Percentiles rank a stretch among this genome's conserved stretches.
Conservation (phyloP, 2,797 vertebrate genomes). For the Falco rusticolus region DNA sequence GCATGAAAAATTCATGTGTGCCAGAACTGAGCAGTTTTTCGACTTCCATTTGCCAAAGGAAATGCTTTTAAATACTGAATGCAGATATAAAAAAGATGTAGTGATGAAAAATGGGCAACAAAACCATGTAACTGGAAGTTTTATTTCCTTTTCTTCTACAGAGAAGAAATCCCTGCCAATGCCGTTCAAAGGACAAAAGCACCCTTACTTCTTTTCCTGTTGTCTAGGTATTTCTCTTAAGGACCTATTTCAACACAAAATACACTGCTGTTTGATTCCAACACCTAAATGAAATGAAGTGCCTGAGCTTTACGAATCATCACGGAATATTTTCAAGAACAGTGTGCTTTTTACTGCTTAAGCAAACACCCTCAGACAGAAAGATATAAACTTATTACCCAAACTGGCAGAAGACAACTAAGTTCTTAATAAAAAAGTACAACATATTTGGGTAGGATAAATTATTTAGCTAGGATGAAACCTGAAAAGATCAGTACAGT, state of each 20-base stretch:
- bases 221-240: neutral
- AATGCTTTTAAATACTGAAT: neutral
- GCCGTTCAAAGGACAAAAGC: neutral
- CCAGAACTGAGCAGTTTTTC: neutral
- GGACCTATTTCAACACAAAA: neutral
- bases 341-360: neutral
- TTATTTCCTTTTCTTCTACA: neutral
- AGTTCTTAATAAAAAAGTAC: neutral
- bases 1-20: neutral
- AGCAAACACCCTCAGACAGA: neutral
- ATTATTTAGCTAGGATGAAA: neutral
- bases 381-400: neutral
- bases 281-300: neutral
- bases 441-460: neutral
- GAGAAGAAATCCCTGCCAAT: neutral
- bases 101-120: neutral
- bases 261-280: neutral
- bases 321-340: neutral
- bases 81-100: neutral
- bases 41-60: conserved; percentile 12
- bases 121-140: neutral
- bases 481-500: neutral
- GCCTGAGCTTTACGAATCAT: neutral
- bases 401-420: neutral
- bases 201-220: neutral